Evolutionary conservation across 2,888 invertebrate species (phyloP), one percentile per base, ranked within the genome.

Genomic region (Glaucopsyche alexis): DNA sequence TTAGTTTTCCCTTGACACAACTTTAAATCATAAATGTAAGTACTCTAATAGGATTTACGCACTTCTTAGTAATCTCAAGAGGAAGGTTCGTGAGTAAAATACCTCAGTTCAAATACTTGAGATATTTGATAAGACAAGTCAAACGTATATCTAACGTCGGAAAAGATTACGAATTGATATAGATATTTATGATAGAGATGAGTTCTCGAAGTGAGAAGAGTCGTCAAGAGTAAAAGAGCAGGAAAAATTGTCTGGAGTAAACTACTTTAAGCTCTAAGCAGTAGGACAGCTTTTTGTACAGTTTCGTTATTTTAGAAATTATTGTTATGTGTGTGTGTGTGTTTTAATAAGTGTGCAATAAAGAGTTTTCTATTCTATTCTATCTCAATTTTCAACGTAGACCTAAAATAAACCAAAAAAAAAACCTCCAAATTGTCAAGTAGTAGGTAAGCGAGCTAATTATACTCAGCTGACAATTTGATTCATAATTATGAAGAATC

Each of bases 51-150:
- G 8, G n/a, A 55, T 5, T 55, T 55, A 19, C 55, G 9, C 11
- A 55, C 55, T 55, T 19, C 55, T 55, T 19, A 55, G 52, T 55
- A 55, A 55, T 55, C 55, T 55, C 55, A 55, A 55, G 55, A 55
- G 55, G 55, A 55, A 55, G 19, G 55, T 55, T 4, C 55, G 16
- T 11, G 19, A 19, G 55, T 19, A 19, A 55, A 8, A 55, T 42
- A 42, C 42, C 42, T 7, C 3, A 40, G 40, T 40, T 40, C 4
- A 42, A 6, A 42, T 19, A 55, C 19, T 55, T 6, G 55, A 55
- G 55, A 55, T 19, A 55, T 55, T 55, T 55, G 55, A 55, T 55
- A 55, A 55, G 19, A 55, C 55, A 16, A 55, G 55, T 55, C 55
- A 55, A 55, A 55, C 52, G 52, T 42, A 42, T 52, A 42, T 52